Evolutionary conservation across 2,888 invertebrate species (phyloP).

Genomic region (Leptura quadrifasciata): DNA sequence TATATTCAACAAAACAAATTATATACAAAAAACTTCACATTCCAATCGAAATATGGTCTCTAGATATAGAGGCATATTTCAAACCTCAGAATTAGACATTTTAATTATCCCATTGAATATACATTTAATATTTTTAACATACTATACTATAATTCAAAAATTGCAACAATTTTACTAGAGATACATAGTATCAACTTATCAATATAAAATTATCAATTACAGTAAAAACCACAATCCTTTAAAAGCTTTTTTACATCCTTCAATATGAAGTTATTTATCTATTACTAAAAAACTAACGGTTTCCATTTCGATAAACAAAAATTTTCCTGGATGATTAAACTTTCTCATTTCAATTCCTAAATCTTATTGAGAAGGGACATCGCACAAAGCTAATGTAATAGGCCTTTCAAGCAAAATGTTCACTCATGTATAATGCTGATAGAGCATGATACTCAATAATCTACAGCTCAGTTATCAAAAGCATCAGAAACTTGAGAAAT

Average conservation of each 20-base stretch:
- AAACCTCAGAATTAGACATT: neutral
- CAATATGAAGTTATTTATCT: slow-evolving; percentile 69
- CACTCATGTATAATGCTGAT: no score
- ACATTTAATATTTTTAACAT: slow-evolving; percentile 56
- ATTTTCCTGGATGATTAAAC: slow-evolving; percentile 15
- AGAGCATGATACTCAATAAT: no score
- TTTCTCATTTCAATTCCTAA: neutral
- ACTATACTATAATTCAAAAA: slow-evolving; percentile 70
- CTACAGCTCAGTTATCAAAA: no score
- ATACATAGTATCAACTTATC: slow-evolving; percentile 75
- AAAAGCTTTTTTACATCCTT: slow-evolving; percentile 62
- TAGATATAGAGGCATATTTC: slow-evolving; percentile 25
- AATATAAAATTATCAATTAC: slow-evolving; percentile 59
- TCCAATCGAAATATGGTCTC: no score
- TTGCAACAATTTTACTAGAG: slow-evolving; percentile 74
- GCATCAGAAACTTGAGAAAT: no score
- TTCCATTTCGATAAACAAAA: slow-evolving; percentile 33
- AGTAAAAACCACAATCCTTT: slow-evolving; percentile 56
- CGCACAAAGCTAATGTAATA: no score
- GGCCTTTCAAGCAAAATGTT: no score
- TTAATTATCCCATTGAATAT: slow-evolving; percentile 37
- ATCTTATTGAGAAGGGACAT: no score
- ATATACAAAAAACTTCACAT: neutral
- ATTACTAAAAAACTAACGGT: slow-evolving; percentile 47
- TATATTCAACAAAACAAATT: slow-evolving; percentile 47